Evolutionary conservation across 2,113 vertebrate species (phyloP).

Genomic region (Tachysurus fulvidraco): DNA sequence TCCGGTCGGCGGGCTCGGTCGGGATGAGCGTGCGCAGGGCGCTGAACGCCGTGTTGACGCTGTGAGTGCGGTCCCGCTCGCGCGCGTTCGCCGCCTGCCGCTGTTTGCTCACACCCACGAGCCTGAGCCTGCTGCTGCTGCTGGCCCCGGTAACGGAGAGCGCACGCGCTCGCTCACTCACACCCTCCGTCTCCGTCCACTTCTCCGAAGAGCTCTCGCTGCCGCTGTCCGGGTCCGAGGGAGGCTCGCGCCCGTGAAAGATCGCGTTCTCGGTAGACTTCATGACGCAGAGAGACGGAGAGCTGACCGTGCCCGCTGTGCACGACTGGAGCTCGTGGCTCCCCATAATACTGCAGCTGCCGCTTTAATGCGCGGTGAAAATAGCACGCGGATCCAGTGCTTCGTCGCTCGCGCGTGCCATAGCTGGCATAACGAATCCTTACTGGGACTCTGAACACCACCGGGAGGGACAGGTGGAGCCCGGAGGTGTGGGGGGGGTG

Average conservation of each 20-base stretch:
- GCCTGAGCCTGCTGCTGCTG: slow-evolving; percentile 46
- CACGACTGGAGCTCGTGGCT: slow-evolving; percentile 52
- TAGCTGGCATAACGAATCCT: slow-evolving; percentile 78
- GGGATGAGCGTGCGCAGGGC: slow-evolving; percentile 85
- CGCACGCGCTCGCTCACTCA: slow-evolving; percentile 10
- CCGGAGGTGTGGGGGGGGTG: slow-evolving; percentile 50
- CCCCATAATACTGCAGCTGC: slow-evolving; percentile 47
- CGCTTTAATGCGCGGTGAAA: slow-evolving; percentile 74
- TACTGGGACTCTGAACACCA: slow-evolving; percentile 66
- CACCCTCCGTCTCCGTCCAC: slow-evolving; percentile 66
- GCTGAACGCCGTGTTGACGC: slow-evolving; percentile 86
- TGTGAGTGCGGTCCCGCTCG: slow-evolving; percentile 86
- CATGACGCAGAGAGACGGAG: slow-evolving; percentile 63
- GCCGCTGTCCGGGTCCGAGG: slow-evolving; percentile 70
- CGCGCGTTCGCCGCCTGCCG: slow-evolving; percentile 86
- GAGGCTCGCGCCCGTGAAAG: slow-evolving; percentile 51
- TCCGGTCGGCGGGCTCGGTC: slow-evolving; percentile 82
- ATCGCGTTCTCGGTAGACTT: slow-evolving; percentile 68
- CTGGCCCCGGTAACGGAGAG: background rate
- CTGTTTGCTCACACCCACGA: slow-evolving; percentile 72
- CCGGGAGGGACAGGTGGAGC: slow-evolving; percentile 74
- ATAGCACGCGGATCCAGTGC: slow-evolving; percentile 77
- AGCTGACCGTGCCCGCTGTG: slow-evolving; percentile 45
- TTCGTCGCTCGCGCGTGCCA: slow-evolving; percentile 71
- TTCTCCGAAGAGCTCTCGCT: slow-evolving; percentile 70